Percentiles rank a stretch among this genome's conserved stretches.
Evolutionary conservation across 2,888 invertebrate genomes (phyloP).

Genomic region (Boloria selene): DNA sequence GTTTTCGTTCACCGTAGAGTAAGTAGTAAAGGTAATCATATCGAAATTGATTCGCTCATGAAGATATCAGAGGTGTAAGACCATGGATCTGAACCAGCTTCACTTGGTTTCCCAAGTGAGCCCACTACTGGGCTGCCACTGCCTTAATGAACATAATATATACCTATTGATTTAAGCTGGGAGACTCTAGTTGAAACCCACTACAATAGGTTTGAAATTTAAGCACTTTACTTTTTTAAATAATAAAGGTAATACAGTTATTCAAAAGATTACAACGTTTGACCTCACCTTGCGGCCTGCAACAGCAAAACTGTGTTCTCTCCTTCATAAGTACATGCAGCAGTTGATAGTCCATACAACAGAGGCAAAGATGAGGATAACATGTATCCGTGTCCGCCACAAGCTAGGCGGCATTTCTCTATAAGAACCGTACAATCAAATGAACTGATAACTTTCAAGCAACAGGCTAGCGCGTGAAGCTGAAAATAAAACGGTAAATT

Average conservation of each 20-base stretch:
- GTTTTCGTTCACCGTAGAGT: no score
- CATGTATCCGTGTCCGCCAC: slow-evolving; percentile 98
- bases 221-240: no score
- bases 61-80: no score
- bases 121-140: no score
- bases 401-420: slow-evolving; percentile 91
- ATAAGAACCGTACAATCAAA: slow-evolving; percentile 87
- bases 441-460: slow-evolving; percentile 93
- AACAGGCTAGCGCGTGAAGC: slow-evolving; percentile 94
- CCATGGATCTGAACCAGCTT: no score
- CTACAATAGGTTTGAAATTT: no score
- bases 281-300: slow-evolving; percentile 88
- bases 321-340: slow-evolving; percentile 96
- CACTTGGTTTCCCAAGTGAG: no score
- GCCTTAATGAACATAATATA: no score
- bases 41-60: no score
- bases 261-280: background rate
- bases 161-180: no score
- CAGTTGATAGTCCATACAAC: slow-evolving; percentile 91
- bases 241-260: background rate
- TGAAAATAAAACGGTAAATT: slow-evolving; percentile 53
- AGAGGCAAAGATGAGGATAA: slow-evolving; percentile 92
- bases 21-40: no score
- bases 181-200: no score
- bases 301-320: slow-evolving; percentile 96